phyloP scores from a whole-genome alignment of 2,888 invertebrate genomes.

The Tanytarsus gracilentus region DNA sequence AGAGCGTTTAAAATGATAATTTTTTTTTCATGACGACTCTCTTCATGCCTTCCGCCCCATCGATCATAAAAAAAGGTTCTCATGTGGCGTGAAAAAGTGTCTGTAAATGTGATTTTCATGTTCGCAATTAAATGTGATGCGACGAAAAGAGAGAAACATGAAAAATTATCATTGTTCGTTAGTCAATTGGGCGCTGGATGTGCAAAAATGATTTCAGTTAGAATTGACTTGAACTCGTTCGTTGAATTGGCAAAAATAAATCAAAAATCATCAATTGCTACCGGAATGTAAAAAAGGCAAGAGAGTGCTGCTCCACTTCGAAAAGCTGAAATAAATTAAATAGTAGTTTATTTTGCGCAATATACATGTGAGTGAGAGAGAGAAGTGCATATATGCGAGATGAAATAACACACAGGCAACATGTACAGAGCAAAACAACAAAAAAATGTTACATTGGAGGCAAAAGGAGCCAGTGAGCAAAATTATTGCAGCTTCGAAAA shows the following conservation, averaged over 20 bases:
- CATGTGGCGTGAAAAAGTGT: slow-evolving; percentile 5
- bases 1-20: too few species aligned
- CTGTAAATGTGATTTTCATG: slow-evolving; percentile 8
- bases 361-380: too few species aligned
- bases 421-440: not conserved
- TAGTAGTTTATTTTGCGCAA: slow-evolving; percentile 25
- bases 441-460: not conserved
- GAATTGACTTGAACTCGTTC: too few species aligned
- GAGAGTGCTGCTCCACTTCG: not conserved
- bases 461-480: slow-evolving; percentile 6
- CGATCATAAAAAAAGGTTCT: not conserved
- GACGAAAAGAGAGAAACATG: not conserved
- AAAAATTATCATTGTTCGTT: not conserved
- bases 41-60: too few species aligned
- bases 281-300: not conserved
- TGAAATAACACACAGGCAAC: too few species aligned
- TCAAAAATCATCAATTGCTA: slow-evolving; percentile 8
- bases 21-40: too few species aligned
- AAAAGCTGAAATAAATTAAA: slow-evolving; percentile 27
- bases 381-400: too few species aligned
- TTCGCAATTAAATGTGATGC: not conserved
- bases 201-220: too few species aligned
- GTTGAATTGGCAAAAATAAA: too few species aligned
- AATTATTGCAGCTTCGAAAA: slow-evolving; percentile 11
- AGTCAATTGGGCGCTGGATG: too few species aligned